These are phyloP conservation scores for Danio kyathit DNA, from an alignment of 2,797 vertebrate species.

Conservation along the genomic window DNA sequence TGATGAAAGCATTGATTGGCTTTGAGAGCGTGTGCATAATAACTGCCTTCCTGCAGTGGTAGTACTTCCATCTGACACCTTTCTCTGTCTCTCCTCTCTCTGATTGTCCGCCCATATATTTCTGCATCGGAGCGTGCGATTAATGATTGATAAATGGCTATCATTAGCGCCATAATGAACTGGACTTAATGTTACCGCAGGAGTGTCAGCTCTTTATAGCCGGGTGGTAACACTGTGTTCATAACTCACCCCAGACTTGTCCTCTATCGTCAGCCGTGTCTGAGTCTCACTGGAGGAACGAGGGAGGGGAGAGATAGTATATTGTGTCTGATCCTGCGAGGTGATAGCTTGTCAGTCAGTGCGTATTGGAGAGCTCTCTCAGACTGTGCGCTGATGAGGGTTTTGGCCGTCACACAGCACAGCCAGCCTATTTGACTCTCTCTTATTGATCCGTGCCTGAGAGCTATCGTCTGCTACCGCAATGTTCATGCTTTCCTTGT, in stretches of 20 bases:
- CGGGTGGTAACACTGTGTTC: constrained; percentile 29
- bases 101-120: constrained; percentile 13
- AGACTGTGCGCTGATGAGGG: constrained; percentile 27
- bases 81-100: not conserved
- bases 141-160: constrained; percentile 47
- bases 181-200: constrained; percentile 21
- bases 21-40: not conserved
- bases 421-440: constrained; percentile 41
- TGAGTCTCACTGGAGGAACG: constrained; percentile 15
- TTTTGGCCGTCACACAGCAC: constrained; percentile 15
- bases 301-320: constrained; percentile 22
- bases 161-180: constrained; percentile 42
- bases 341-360: constrained; percentile 47
- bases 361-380: constrained; percentile 27
- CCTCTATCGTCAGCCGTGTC: constrained; percentile 24
- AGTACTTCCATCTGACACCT: not conserved
- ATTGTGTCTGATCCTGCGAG: constrained; percentile 25
- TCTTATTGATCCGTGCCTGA: constrained; percentile 44
- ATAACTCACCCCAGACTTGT: constrained; percentile 35
- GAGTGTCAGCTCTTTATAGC: constrained; percentile 30
- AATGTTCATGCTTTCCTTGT: not conserved
- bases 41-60: constrained; percentile 1
- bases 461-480: constrained; percentile 38
- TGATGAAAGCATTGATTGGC: constrained; percentile 3
- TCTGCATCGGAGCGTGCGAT: constrained; percentile 22